These are phyloP conservation scores for Silurus aristotelis DNA, from an alignment of 2,797 vertebrate species.

Conservation along the genomic window DNA sequence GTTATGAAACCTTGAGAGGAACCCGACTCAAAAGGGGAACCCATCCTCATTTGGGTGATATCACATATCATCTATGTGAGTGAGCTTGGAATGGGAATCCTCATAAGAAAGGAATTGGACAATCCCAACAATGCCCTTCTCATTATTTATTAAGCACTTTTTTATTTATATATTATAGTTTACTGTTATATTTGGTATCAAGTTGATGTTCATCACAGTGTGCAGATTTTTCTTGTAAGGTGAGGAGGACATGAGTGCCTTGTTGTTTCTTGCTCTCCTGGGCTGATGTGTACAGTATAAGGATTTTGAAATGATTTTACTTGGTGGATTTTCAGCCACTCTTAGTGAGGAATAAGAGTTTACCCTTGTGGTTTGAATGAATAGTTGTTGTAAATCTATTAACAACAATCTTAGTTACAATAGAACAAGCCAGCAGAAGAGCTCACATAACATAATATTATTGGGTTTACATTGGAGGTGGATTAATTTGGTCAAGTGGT, in stretches of 20 bases:
- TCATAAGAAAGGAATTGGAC: background rate
- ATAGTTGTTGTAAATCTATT: background rate
- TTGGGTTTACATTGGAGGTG: background rate
- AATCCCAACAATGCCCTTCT: background rate
- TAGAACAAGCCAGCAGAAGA: background rate
- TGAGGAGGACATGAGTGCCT: background rate
- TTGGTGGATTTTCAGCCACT: background rate
- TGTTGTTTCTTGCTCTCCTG: background rate
- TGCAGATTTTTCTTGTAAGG: background rate
- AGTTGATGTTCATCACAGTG: background rate
- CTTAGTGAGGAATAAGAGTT: background rate
- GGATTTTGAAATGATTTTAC: background rate
- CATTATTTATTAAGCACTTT: background rate
- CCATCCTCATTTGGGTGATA: too few species aligned
- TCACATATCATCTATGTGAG: too few species aligned
- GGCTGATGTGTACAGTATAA: background rate
- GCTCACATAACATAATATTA: background rate
- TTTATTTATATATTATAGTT: background rate
- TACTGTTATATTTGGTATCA: background rate
- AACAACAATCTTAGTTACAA: background rate
- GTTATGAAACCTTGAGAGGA: too few species aligned
- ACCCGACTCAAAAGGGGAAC: too few species aligned
- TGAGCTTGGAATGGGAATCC: background rate
- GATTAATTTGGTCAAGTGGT: background rate
- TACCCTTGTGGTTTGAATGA: background rate